Evolutionary conservation across 2,113 vertebrate genomes (phyloP).

Genomic region (Panthera uncia): DNA sequence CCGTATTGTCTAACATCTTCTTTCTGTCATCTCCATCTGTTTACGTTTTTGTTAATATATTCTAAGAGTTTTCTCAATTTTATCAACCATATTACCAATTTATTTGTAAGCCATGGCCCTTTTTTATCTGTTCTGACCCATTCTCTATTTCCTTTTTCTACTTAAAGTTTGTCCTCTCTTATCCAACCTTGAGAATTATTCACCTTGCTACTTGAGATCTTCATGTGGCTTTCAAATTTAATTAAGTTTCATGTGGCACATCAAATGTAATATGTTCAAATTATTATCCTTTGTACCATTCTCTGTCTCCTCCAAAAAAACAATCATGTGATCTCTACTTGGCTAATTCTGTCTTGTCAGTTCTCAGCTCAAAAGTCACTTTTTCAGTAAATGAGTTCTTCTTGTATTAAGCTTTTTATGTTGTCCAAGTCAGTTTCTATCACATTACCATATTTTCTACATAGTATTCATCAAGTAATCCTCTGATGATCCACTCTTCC

Average conservation of each 20-base stretch:
- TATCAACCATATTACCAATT: background rate
- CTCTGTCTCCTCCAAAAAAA: background rate
- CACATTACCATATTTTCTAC: background rate
- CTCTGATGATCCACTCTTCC: background rate
- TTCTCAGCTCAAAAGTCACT: background rate
- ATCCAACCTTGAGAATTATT: background rate
- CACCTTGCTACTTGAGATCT: background rate
- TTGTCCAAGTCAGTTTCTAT: background rate
- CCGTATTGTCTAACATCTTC: background rate
- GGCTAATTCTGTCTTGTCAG: background rate
- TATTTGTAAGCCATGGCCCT: background rate
- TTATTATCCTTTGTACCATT: background rate
- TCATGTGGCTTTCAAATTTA: background rate
- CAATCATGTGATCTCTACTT: background rate
- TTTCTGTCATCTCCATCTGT: background rate
- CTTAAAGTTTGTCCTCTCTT: background rate
- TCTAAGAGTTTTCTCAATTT: background rate
- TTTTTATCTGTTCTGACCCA: background rate
- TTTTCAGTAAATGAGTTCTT: background rate
- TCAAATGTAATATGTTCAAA: background rate
- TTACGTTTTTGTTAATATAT: background rate
- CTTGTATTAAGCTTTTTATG: background rate
- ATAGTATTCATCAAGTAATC: background rate
- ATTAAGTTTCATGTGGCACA: background rate
- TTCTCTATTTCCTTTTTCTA: background rate